Base-by-base conservation (phyloP, 1,140 invertebrate species). In the Ridgeia piscesae region DNA sequence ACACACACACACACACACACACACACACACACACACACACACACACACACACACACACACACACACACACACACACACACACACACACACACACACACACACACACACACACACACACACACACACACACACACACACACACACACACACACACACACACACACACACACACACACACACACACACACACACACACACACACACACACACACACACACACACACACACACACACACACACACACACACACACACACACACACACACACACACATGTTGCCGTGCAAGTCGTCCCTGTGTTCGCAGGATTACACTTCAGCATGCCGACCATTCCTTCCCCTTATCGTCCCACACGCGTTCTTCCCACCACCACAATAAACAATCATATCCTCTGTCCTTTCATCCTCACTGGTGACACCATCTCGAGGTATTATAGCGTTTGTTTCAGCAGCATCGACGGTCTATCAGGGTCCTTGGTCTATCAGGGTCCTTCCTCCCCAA, bases 21-120 rank as follows among this genome's bases (percentile, higher is more conserved):
- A 89, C 89, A 89, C 89, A 89, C 89, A 89, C 89, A 89, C 89
- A 89, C 89, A 89, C 89, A 89, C 89, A 89, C 89, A 89, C 89
- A 89, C 89, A 89, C 89, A 89, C 89, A 89, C 89, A 89, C 89
- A 89, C 89, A 89, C 89, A 89, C 89, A 89, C 89, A 89, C 89
- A 89, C 89, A 89, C 89, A 89, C 89, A 89, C 89, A 89, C 89
- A 89, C 89, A 89, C 27, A 27, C n/a, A 90, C n/a, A 90, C n/a
- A 31, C n/a, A 90, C 31, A 90, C 1, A 90, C 31, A 31, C 89
- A 90, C n/a, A 90, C 1, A 90, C 89, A 14, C 89, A 90, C 89
- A 90, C 89, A 90, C 89, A 31, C 89, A 90, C 89, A 90, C 6
- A 90, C 89, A 31, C 89, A 90, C 27, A 31, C 89, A 9, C 89